Evolutionary conservation across 2,113 vertebrate species (phyloP).

Genomic region (Peromyscus maniculatus): DNA sequence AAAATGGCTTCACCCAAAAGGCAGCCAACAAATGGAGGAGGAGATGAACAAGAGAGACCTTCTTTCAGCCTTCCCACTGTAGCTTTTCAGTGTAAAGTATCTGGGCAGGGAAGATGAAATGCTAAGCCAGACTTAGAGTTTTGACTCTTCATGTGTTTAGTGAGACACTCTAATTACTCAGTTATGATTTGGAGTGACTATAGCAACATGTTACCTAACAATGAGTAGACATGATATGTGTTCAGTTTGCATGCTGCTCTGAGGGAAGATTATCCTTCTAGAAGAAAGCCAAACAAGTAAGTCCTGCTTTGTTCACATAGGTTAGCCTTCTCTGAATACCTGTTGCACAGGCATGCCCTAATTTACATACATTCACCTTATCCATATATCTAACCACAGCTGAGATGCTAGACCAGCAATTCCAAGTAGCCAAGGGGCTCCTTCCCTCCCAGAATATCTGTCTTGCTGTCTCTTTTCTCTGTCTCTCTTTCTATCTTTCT

Average conservation of each 20-base stretch:
- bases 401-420: background rate
- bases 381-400: background rate
- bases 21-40: background rate
- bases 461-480: background rate
- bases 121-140: constrained; percentile 29
- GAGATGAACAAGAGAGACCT: background rate
- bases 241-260: constrained; percentile 16
- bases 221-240: constrained; percentile 5
- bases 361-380: constrained; percentile 10
- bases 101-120: background rate
- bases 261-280: background rate
- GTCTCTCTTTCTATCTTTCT: background rate
- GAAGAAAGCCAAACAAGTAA: constrained; percentile 54
- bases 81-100: constrained; percentile 33
- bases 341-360: constrained; percentile 21
- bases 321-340: background rate
- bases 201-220: constrained; percentile 4
- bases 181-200: constrained; percentile 27
- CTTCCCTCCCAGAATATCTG: background rate
- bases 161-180: constrained; percentile 34
- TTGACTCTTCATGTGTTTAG: constrained; percentile 38
- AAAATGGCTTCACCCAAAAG: background rate
- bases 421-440: constrained; percentile 29
- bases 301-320: background rate
- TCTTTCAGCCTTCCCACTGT: background rate